A percentile compares a stretch with the other conserved stretches of the same genome.
Evolutionary conservation across 2,797 vertebrate genomes (phyloP).

Genomic region (Catharus ustulatus): DNA sequence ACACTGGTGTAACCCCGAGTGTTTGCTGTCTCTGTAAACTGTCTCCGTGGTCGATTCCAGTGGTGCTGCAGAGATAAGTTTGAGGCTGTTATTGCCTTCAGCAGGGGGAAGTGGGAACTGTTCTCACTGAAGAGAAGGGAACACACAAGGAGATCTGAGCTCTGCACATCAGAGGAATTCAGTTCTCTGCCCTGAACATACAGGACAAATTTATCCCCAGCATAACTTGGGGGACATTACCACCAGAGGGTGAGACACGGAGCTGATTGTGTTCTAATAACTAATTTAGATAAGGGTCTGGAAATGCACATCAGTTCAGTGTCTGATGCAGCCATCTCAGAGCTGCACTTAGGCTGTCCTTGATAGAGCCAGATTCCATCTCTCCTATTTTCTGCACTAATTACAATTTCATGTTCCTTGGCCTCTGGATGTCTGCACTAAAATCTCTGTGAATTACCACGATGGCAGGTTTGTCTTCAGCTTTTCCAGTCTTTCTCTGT

Average conservation of each 20-base stretch:
- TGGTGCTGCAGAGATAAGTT: not conserved
- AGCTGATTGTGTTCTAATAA: slow-evolving; percentile 46
- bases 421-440: not conserved
- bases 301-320: slow-evolving; percentile 45
- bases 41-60: not conserved
- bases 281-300: slow-evolving; percentile 61
- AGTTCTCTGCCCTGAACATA: not conserved
- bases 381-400: slow-evolving; percentile 61
- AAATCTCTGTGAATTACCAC: not conserved
- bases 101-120: not conserved
- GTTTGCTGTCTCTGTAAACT: slow-evolving; percentile 18
- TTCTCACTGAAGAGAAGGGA: not conserved
- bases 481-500: not conserved
- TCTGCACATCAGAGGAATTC: not conserved
- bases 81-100: slow-evolving; percentile 9
- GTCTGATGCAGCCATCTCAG: slow-evolving; percentile 37
- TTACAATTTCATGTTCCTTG: slow-evolving; percentile 34
- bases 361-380: slow-evolving; percentile 44
- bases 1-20: not conserved
- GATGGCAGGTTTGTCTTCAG: not conserved
- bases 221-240: not conserved
- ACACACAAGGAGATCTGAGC: slow-evolving; percentile 7
- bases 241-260: slow-evolving; percentile 27
- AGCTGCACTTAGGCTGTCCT: slow-evolving; percentile 28
- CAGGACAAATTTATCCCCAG: slow-evolving; percentile 31